phyloP scores from a whole-genome alignment of 2,113 vertebrate genomes.

The Calypte anna region DNA sequence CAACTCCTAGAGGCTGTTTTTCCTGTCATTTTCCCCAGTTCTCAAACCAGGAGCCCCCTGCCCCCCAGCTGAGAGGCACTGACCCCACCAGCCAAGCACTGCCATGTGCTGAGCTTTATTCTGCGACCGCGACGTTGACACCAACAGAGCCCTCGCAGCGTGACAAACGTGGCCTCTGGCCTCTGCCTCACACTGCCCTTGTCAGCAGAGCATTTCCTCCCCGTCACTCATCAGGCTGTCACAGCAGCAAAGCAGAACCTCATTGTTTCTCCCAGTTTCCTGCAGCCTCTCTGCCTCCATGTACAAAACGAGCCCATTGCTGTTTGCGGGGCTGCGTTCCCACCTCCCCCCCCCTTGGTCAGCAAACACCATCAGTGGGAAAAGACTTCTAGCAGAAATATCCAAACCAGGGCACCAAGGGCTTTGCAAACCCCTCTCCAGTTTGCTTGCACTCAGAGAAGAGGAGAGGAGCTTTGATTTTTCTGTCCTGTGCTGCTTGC shows the following conservation, averaged over 20 bases:
- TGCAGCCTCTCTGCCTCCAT: not conserved
- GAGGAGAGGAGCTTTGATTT: not conserved
- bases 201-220: not conserved
- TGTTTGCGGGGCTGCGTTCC: rapidly evolving
- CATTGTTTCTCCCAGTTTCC: not conserved
- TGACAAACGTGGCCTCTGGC: not conserved
- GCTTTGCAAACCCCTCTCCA: not conserved
- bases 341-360: not conserved
- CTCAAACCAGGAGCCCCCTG: not conserved
- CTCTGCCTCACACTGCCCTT: not conserved
- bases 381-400: not conserved
- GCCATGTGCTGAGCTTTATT: not conserved
- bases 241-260: not conserved
- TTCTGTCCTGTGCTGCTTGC: not conserved
- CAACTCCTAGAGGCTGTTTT: not conserved
- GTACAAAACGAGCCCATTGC: not conserved
- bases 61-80: not conserved
- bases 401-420: not conserved
- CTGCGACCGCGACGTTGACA: not conserved
- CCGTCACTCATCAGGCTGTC: not conserved
- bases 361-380: rapidly evolving
- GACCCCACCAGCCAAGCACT: not conserved
- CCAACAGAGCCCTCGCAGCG: not conserved
- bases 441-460: too few species aligned
- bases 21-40: not conserved